A percentile compares a stretch with the other conserved stretches of the same genome.
phyloP scores from a whole-genome alignment of 2,797 vertebrate genomes.

The Tolypeutes matacus region DNA sequence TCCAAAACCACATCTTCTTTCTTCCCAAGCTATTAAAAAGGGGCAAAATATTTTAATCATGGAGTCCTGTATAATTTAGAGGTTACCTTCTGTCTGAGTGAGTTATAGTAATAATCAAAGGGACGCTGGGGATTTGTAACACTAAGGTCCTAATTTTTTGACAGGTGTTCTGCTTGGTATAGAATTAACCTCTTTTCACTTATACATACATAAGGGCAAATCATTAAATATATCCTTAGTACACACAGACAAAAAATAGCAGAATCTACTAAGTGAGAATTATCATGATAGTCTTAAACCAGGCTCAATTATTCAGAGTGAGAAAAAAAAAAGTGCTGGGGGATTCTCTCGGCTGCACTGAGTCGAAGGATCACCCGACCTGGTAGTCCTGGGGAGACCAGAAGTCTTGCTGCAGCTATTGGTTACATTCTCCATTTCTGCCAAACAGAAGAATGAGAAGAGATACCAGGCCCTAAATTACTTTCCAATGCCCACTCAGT shows the following conservation, averaged over 20 bases:
- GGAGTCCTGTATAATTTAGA: conserved; percentile 72
- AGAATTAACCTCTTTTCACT: conserved; percentile 85
- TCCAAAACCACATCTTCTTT: conserved; percentile 80
- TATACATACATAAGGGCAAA: conserved; percentile 74
- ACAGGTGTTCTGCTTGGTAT: conserved; percentile 82
- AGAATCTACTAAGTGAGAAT: conserved; percentile 69
- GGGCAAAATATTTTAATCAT: conserved; percentile 84
- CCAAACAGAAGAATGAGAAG: not conserved
- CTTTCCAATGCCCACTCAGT: not conserved
- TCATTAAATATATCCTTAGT: conserved; percentile 72
- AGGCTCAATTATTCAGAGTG: conserved; percentile 44
- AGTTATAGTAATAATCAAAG: conserved; percentile 79
- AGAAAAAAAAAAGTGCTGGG: conserved; percentile 60
- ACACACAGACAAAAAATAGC: conserved; percentile 62
- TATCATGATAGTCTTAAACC: conserved; percentile 40
- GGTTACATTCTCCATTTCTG: not conserved
- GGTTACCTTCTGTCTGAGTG: conserved; percentile 79
- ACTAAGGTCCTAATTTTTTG: conserved; percentile 82
- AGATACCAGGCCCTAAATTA: not conserved
- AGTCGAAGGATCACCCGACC: conserved; percentile 63
- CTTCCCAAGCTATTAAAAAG: conserved; percentile 75
- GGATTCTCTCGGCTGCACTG: conserved; percentile 65
- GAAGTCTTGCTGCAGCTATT: not conserved
- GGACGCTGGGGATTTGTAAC: conserved; percentile 80
- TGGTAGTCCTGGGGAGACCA: not conserved